Evolutionary conservation across 2,888 invertebrate species (phyloP).

Genomic region (Eilema caniola): DNA sequence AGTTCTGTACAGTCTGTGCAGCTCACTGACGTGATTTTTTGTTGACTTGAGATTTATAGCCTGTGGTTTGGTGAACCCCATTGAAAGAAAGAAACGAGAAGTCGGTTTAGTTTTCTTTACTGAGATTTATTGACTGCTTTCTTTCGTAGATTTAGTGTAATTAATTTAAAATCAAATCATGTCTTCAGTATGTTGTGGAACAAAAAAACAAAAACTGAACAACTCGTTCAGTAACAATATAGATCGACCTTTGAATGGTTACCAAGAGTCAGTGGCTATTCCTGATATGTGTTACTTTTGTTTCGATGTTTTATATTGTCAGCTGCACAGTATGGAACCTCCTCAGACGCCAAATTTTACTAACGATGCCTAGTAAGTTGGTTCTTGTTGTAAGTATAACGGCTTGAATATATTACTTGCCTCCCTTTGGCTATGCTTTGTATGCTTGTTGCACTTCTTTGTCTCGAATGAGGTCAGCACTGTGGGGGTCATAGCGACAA

Average conservation of each 20-base stretch:
- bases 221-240: conserved; percentile 87
- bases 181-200: conserved; percentile 97
- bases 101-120: conserved; percentile 66
- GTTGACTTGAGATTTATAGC: conserved; percentile 17
- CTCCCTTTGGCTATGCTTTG: conserved; percentile 54
- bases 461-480: conserved; percentile 63
- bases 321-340: conserved; percentile 96
- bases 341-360: conserved; percentile 97
- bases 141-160: conserved; percentile 51
- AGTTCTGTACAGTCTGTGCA: no score
- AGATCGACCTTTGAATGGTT: conserved; percentile 87
- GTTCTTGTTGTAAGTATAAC: conserved; percentile 40
- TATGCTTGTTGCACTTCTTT: conserved; percentile 59
- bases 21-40: conserved; percentile 8
- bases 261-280: conserved; percentile 90
- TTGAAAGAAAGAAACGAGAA: conserved; percentile 47
- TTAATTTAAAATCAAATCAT: conserved; percentile 79
- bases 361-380: conserved; percentile 97
- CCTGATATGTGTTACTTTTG: conserved; percentile 99
- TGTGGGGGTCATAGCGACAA: conserved; percentile 1
- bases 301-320: conserved; percentile 98
- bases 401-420: conserved; percentile 20
- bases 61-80: conserved; percentile 54
- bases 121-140: conserved; percentile 66
- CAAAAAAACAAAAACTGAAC: conserved; percentile 96